Conservation (phyloP, 1,140 invertebrate species). For the Triops longicaudatus region DNA sequence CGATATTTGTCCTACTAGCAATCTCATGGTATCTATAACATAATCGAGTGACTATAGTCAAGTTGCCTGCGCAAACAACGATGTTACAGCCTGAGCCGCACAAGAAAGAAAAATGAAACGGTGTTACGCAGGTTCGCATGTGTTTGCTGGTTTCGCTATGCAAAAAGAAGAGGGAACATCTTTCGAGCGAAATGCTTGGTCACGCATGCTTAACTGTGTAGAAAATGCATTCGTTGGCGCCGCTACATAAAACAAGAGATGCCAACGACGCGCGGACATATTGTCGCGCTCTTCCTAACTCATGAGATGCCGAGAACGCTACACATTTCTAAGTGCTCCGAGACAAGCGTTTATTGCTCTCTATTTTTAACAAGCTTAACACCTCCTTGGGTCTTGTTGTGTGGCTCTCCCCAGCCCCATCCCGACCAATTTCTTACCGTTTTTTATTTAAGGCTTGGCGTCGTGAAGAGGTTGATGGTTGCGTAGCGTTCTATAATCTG, state of each 20-base stretch:
- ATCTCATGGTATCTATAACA: background rate
- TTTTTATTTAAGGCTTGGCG: background rate
- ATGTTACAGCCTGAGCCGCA: too few species aligned
- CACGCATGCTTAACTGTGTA: conserved; percentile 4
- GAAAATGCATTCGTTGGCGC: background rate
- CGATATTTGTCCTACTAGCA: background rate
- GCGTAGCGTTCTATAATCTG: background rate
- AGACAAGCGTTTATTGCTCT: conserved; percentile 8
- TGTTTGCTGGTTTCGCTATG: background rate
- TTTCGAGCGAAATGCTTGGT: background rate
- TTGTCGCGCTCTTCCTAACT: background rate
- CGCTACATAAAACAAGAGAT: conserved; percentile 6
- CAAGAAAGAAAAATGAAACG: background rate
- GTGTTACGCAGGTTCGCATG: background rate
- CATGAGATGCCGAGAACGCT: background rate
- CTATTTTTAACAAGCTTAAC: conserved; percentile 1
- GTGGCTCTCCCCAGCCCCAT: background rate
- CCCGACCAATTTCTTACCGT: background rate
- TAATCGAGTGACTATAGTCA: too few species aligned
- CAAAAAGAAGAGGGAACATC: background rate
- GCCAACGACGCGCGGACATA: conserved; percentile 5
- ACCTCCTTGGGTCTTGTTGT: background rate
- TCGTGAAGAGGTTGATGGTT: background rate
- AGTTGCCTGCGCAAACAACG: too few species aligned
- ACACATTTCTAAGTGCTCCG: background rate